phyloP scores from a whole-genome alignment of 2,888 invertebrate species.

The Nysson spinosus region DNA sequence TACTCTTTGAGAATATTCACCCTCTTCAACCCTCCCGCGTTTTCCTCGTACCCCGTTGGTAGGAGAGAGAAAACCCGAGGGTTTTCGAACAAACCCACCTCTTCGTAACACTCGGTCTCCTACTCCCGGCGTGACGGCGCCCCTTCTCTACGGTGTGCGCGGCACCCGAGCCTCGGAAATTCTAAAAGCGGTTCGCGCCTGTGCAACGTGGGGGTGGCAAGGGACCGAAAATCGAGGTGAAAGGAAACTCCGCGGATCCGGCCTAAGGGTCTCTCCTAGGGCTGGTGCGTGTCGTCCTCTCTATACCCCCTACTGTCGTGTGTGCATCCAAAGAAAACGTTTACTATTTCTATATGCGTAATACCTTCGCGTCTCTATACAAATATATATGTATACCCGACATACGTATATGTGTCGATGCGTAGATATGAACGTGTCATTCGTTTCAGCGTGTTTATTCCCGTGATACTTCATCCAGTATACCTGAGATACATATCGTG shows the following conservation, averaged over 20 bases:
- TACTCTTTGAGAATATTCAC: constrained; percentile 3
- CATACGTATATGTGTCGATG: constrained; percentile 6
- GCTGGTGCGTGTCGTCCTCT: constrained; percentile 65
- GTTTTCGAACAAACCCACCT: too few relatives aligned
- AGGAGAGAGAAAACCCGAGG: too few relatives aligned
- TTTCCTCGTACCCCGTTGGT: too few relatives aligned
- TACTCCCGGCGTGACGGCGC: constrained; percentile 21
- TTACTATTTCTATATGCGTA: background rate
- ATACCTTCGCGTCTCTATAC: too few relatives aligned
- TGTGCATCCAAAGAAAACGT: constrained; percentile 30
- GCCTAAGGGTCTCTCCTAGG: constrained; percentile 65
- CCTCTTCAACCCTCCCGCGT: background rate
- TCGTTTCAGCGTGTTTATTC: background rate
- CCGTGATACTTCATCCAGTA: too few relatives aligned
- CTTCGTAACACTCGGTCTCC: constrained; percentile 17
- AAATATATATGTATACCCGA: too few relatives aligned
- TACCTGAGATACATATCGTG: too few relatives aligned
- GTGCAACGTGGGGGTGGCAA: constrained; percentile 68
- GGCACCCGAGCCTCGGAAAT: constrained; percentile 64
- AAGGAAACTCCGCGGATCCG: constrained; percentile 68
- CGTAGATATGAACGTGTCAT: too few relatives aligned
- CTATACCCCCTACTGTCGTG: constrained; percentile 23
- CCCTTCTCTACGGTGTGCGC: constrained; percentile 52
- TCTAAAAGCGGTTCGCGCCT: constrained; percentile 68
- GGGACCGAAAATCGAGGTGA: constrained; percentile 66